These are phyloP conservation scores for Harpalus rufipes DNA, from an alignment of 2,888 invertebrate genomes.

Conservation along the genomic window DNA sequence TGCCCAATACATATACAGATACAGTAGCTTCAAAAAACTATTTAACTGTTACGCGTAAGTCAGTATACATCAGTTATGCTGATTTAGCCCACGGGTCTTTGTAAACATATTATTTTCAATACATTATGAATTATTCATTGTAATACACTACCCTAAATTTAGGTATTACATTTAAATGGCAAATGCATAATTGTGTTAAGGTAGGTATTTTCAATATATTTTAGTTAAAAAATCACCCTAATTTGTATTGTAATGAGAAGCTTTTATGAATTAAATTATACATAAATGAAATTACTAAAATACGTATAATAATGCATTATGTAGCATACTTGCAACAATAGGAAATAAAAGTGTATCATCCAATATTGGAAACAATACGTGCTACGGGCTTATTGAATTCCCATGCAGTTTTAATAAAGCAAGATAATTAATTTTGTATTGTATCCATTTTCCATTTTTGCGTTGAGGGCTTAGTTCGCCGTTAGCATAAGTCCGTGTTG, in stretches of 20 bases:
- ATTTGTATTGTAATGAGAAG: not conserved
- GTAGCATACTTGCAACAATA: not conserved
- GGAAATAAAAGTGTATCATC: not conserved
- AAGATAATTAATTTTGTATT: slow-evolving; percentile 66
- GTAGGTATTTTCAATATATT: not conserved
- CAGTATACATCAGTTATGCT: no score
- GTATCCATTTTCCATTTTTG: slow-evolving; percentile 65
- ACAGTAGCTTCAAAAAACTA: no score
- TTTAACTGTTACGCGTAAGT: no score
- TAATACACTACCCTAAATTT: no score
- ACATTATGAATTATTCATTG: no score
- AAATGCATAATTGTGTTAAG: not conserved
- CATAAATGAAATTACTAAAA: not conserved
- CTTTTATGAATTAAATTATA: not conserved
- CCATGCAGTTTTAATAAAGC: slow-evolving; percentile 63
- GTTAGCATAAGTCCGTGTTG: slow-evolving; percentile 62
- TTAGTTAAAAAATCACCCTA: slow-evolving; percentile 2
- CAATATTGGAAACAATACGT: not conserved
- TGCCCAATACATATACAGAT: no score
- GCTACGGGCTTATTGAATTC: slow-evolving; percentile 14
- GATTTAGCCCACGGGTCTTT: no score
- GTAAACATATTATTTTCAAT: no score
- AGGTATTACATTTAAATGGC: not conserved
- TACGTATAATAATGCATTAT: not conserved
- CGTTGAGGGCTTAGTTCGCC: slow-evolving; percentile 33